These are phyloP conservation scores for Lepisosteus oculatus DNA, from an alignment of 2,113 vertebrate species.

Conservation along the genomic window DNA sequence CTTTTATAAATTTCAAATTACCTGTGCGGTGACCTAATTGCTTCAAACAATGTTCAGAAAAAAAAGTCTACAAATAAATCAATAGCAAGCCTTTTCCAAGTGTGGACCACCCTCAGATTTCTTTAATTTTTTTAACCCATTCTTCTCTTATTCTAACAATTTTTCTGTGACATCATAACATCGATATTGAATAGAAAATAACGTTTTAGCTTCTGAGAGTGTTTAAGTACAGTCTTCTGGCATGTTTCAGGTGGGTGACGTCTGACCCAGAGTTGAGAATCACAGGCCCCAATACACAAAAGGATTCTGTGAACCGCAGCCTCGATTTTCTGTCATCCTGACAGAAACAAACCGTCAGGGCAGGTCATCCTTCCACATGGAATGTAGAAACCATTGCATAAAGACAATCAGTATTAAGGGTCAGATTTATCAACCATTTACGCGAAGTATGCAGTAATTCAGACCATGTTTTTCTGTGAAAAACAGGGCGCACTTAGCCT, in stretches of 20 bases:
- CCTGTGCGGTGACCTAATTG: too few relatives aligned
- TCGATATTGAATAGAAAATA: conserved; percentile 39
- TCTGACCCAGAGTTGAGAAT: conserved; percentile 42
- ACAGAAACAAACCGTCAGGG: conserved; percentile 22
- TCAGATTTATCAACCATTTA: too few relatives aligned
- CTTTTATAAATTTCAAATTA: too few relatives aligned
- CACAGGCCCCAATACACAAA: conserved; percentile 37
- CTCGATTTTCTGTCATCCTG: conserved; percentile 48
- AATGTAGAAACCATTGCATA: too few relatives aligned
- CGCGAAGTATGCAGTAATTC: too few relatives aligned
- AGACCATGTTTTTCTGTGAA: too few relatives aligned
- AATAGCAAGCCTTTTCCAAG: too few relatives aligned
- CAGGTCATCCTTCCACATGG: conserved; percentile 19
- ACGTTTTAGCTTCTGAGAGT: conserved; percentile 8
- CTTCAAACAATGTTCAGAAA: too few relatives aligned
- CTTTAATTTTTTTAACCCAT: conserved; percentile 24
- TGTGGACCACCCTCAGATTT: too few relatives aligned
- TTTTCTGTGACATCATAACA: conserved; percentile 39
- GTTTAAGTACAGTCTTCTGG: conserved; percentile 10
- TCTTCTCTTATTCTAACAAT: conserved; percentile 30
- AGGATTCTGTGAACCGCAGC: conserved; percentile 34
- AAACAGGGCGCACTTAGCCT: too few relatives aligned
- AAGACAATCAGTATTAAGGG: too few relatives aligned
- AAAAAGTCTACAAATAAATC: too few relatives aligned
- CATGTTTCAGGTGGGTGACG: conserved; percentile 33